These are phyloP conservation scores for Prionailurus bengalensis DNA, from an alignment of 2,113 vertebrate genomes.

Conservation along the genomic window DNA sequence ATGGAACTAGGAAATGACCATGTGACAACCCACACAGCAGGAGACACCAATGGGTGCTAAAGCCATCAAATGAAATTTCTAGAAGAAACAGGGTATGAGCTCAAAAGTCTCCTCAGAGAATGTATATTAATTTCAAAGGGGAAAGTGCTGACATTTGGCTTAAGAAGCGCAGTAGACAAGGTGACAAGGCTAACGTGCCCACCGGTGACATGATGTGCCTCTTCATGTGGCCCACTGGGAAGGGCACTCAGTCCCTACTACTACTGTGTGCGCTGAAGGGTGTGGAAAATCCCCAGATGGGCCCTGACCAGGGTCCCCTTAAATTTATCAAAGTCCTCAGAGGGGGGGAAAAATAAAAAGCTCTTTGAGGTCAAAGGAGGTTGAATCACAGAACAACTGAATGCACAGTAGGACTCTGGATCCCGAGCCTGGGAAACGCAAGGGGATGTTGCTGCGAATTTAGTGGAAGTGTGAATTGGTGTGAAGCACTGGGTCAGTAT, in stretches of 20 bases:
- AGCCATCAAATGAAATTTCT: neutral
- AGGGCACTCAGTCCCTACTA: too few species aligned
- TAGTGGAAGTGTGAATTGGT: too few species aligned
- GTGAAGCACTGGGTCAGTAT: neutral
- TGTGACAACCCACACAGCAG: too few species aligned
- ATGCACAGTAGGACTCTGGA: neutral
- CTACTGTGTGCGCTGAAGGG: rapidly evolving
- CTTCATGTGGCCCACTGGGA: rapidly evolving
- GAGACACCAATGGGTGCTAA: too few species aligned
- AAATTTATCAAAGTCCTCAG: neutral
- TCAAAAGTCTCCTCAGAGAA: neutral
- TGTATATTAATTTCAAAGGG: neutral
- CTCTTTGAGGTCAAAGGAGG: neutral
- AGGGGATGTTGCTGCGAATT: neutral
- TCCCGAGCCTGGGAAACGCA: neutral
- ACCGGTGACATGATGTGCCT: rapidly evolving
- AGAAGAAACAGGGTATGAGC: neutral
- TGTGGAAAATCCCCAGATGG: neutral
- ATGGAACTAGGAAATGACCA: neutral
- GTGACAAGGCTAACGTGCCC: too few species aligned
- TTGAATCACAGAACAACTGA: neutral
- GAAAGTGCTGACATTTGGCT: neutral
- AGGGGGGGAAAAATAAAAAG: neutral
- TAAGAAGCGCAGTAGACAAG: neutral
- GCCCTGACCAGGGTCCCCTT: neutral